Evolutionary conservation across 1,140 invertebrate genomes (phyloP), one percentile per base, ranked within the genome.

Genomic region (Drosophila saltans): DNA sequence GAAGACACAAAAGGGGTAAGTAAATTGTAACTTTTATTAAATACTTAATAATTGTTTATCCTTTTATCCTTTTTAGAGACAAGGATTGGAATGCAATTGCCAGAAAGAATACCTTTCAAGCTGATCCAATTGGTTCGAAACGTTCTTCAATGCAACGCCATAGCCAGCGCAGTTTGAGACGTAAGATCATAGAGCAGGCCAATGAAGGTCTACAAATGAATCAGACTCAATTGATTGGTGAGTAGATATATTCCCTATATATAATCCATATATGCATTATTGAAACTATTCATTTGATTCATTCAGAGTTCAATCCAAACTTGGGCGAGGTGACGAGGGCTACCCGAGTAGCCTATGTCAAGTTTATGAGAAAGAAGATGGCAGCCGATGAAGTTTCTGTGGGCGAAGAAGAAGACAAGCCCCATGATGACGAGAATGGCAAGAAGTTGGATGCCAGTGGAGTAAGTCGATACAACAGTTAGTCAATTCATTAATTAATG

Each of bases 31-130:
- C n/a, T 21, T 6, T 33, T 3, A 6, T n/a, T n/a, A 21, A 10
- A 5, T 2, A 2, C 7, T 26, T n/a, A 5, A 5, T 11, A 56
- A 24, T 21, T 10, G 1, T 45, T 0, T 2, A 16, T 16, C 16
- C 24, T 5, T 28, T 43, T n/a, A 4, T 6, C 64, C 16, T 16
- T 65, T 1, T 52, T n/a, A 91, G 90, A 8, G 90, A 96, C 89
- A 96, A 96, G 74, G 96, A 98, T 75, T 98, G 97, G 97, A 98
- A 97, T 89, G 95, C 95, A 2, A 92, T 96, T 64, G 97, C 97
- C 0, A 93, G 96, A 7, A 94, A 95, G 74, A 96, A 95, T 70
- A 96, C 95, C 0, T 80, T 94, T 0, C 93, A 92, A 0, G 92
- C 93, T 1, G 95, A 98, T 93, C 97, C 96, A 0, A 98, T 98